These are phyloP conservation scores for Gambusia affinis DNA, from an alignment of 2,113 vertebrate genomes.

Conservation along the genomic window DNA sequence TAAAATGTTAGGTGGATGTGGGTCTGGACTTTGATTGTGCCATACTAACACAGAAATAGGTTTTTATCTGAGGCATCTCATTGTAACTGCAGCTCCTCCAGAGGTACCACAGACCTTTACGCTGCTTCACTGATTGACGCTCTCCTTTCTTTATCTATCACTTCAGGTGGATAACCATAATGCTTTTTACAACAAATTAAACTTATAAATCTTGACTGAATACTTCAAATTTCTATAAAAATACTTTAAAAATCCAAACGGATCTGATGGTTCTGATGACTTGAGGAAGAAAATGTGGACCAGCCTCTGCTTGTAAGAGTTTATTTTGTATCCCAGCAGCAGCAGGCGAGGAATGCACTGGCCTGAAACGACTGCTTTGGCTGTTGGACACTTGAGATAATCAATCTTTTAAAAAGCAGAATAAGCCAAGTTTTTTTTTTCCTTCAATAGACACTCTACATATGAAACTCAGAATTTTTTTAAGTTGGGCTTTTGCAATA, in stretches of 20 bases:
- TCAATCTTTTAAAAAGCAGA: conserved; percentile 30
- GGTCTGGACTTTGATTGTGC: too few species aligned
- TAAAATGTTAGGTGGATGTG: too few species aligned
- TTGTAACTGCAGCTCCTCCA: too few species aligned
- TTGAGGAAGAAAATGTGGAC: background rate
- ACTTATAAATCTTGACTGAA: background rate
- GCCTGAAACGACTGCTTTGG: conserved; percentile 25
- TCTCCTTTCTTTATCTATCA: too few species aligned
- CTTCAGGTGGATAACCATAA: too few species aligned
- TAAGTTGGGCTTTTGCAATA: conserved; percentile 20
- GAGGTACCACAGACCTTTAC: too few species aligned
- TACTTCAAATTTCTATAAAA: background rate
- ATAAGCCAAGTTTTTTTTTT: background rate
- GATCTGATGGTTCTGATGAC: background rate
- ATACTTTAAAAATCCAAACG: background rate
- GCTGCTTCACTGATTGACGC: too few species aligned
- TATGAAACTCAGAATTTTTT: conserved; percentile 10
- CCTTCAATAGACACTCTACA: background rate
- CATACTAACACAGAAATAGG: too few species aligned
- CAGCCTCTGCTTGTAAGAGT: conserved; percentile 11
- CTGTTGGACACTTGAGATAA: conserved; percentile 27
- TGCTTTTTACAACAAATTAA: background rate
- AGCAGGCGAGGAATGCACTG: conserved; percentile 17
- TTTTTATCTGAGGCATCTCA: too few species aligned
- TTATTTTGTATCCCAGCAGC: conserved; percentile 35